Base-by-base conservation (phyloP, 2,797 vertebrate species). In the Erethizon dorsatum region DNA sequence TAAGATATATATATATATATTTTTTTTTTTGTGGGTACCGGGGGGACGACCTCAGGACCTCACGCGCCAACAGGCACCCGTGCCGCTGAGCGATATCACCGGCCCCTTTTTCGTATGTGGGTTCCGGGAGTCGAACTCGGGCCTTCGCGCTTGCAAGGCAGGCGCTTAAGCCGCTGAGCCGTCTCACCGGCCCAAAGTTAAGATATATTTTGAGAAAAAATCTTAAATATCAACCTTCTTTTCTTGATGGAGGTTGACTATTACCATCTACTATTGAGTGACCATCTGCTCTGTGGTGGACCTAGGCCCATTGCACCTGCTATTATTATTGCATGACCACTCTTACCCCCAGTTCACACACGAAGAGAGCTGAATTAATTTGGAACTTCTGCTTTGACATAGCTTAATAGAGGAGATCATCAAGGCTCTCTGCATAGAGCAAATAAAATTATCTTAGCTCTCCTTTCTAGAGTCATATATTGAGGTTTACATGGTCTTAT, bases 341-440 rank as follows among this genome's bases (percentile, higher is more conserved):
- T 14, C 6, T 75, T 26, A 5, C 54, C 37, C 28, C 12, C 20
- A 52, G 15, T 63, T 52, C n/a, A 65, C 50, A 41, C 15, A 28
- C 0, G 0, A 84, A 28, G 45, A 24, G 0, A 59, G 15, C 47
- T 22, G 37, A 52, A 63, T 31, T 82, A n/a, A 82, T 5, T 45
- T 61, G 31, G n/a, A 41, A 75, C 9, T 26, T 93, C 67, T 41
- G 47, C 56, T 59, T 37, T 54, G 65, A 69, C 26, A 13, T 13
- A 47, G 31, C 13, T 75, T 63, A 47, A 37, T 57, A 10, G 2
- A 50, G 24, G 31, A 41, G 54, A 84, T 41, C 20, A 12, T 69
- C 33, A 80, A 77, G 41, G 3, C 26, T 84, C 2, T 84, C 26
- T 84, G 41, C 54, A 80, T 61, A 61, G 28, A 84, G 15, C 26